Evolutionary conservation across 2,888 invertebrate species (phyloP), one percentile per base, ranked within the genome.

Genomic region (Ligdia adustata): DNA sequence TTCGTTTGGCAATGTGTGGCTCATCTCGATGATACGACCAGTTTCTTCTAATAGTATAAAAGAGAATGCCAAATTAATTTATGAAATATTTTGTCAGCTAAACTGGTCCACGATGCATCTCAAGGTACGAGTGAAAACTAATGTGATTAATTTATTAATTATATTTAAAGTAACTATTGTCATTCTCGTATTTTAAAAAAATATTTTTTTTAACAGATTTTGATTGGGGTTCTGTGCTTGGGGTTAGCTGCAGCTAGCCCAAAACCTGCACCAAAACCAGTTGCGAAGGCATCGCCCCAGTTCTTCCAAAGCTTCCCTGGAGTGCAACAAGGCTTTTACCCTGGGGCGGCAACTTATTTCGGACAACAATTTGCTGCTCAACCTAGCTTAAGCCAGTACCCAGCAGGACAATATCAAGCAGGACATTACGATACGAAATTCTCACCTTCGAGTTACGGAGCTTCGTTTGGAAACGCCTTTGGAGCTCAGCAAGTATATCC

Each of bases 41-140:
- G 85, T 86, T 82, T 72, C 60, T 65, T 54, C 54, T 59, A 62
- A 66, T 63, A 72, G 63, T 88, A 88, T 88, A 88, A 78, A 88
- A 84, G 81, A 72, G 79, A 80, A 75, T 61, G 79, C 69, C 55
- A 62, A 55, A 47, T 39, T 67, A 63, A 57, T 72, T 61, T 62
- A 72, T 65, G 57, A 66, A 76, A 75, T 76, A 84, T 73, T 82
- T 75, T 72, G 72, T 73, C 69, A 71, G 70, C 62, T 64, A 68
- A 74, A 63, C 60, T 64, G 57, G 63, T 59, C 63, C 66, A 82
- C 74, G 75, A 88, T 88, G 88, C 75, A 71, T 66, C 72, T 69
- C 53, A 76, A 82, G 85, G 87, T 86, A 76, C 57, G 62, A 45
- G 52, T 54, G 57, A 38, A 41, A 48, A 38, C 20, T 35, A 29